Percentiles rank a stretch among this genome's conserved stretches.
Conservation (phyloP, 2,888 invertebrate species). For the Clistopyga incitator region DNA sequence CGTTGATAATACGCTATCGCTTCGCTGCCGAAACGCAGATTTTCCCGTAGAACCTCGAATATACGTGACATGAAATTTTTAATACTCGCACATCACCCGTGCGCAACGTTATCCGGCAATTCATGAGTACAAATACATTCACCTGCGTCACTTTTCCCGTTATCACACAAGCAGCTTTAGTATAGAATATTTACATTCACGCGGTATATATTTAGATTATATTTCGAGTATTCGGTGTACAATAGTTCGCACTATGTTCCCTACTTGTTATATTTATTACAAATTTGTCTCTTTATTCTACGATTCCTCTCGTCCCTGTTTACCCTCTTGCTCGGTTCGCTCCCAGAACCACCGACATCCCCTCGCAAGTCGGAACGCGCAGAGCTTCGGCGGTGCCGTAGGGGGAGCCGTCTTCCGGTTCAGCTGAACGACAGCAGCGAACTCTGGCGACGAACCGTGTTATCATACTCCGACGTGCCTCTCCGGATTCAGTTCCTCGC, state of each 20-base stretch:
- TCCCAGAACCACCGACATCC: constrained; percentile 37
- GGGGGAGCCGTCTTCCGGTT: constrained; percentile 42
- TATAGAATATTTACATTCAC: not conserved
- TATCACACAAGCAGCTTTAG: constrained; percentile 5
- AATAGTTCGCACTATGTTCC: not conserved
- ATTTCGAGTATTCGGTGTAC: not conserved
- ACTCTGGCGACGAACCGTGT: constrained; percentile 19
- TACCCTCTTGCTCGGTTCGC: constrained; percentile 25
- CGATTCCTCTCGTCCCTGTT: constrained; percentile 7
- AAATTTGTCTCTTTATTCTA: constrained; percentile 15
- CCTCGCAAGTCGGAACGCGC: constrained; percentile 14
- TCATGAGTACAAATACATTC: not conserved
- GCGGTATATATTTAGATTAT: not conserved
- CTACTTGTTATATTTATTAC: not conserved
- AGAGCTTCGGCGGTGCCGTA: constrained; percentile 47
- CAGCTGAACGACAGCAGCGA: constrained; percentile 30
- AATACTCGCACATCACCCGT: not conserved
- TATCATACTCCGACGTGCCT: not conserved
- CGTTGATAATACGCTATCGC: constrained; percentile 18
- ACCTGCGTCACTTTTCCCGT: not conserved
- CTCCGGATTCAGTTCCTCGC: too few relatives aligned
- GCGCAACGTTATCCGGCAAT: not conserved
- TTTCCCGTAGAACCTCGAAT: not conserved
- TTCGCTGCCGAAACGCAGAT: not conserved
- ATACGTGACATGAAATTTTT: not conserved